phyloP scores from a whole-genome alignment of 1,140 invertebrate species.

The Bradynema listronoti region DNA sequence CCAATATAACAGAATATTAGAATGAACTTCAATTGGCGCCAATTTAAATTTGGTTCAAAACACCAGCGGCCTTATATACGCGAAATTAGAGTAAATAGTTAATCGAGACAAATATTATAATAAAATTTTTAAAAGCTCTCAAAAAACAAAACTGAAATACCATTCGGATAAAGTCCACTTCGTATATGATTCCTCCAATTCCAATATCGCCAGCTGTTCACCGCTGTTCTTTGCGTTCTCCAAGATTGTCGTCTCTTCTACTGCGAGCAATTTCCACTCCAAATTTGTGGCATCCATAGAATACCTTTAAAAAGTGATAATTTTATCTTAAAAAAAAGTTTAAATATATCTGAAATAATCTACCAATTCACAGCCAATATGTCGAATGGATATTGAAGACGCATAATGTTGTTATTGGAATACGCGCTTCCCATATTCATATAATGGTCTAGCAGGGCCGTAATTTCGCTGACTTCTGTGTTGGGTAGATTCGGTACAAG shows the following conservation, averaged over 20 bases:
- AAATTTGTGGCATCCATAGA: background rate
- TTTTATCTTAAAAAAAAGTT: background rate
- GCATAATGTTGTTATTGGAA: background rate
- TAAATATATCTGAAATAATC: background rate
- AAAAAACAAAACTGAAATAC: too few species aligned
- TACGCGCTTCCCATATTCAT: constrained; percentile 12
- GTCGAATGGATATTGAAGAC: constrained; percentile 10
- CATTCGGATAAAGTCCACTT: constrained; percentile 31
- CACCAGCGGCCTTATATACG: too few species aligned
- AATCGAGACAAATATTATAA: too few species aligned
- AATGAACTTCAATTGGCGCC: too few species aligned
- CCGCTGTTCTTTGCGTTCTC: constrained; percentile 8
- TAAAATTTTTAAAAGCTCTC: too few species aligned
- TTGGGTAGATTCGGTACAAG: constrained; percentile 46
- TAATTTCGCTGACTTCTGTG: constrained; percentile 40
- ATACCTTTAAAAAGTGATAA: background rate
- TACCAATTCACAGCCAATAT: constrained; percentile 8
- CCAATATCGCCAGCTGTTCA: constrained; percentile 7
- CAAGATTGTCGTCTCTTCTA: constrained; percentile 15
- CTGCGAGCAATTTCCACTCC: constrained; percentile 16
- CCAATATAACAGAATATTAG: too few species aligned
- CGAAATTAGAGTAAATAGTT: too few species aligned
- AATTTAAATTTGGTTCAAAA: too few species aligned
- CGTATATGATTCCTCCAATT: constrained; percentile 27
- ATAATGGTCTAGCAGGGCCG: constrained; percentile 9